Conservation (phyloP, 2,113 vertebrate species). For the Peromyscus polionotus region DNA sequence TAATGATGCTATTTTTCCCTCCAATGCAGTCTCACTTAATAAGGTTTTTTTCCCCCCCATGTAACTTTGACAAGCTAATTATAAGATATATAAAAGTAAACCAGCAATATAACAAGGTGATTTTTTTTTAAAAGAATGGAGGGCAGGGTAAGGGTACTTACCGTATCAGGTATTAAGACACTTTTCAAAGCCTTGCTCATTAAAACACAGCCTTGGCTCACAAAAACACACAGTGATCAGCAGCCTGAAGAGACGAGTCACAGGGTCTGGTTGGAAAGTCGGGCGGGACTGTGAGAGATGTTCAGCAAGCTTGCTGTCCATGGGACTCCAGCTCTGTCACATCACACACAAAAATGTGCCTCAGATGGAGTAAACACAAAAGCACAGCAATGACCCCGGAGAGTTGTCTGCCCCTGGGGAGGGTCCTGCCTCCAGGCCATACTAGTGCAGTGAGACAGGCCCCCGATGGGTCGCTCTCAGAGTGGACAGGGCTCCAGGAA, state of each 20-base stretch:
- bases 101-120: background rate
- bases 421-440: background rate
- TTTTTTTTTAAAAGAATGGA: constrained; percentile 50
- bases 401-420: background rate
- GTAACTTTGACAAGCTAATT: constrained; percentile 44
- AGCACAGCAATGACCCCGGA: background rate
- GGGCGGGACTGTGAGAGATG: background rate
- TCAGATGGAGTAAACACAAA: constrained; percentile 38
- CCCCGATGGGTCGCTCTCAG: background rate
- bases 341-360: background rate
- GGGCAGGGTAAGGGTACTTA: background rate
- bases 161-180: background rate
- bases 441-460: background rate
- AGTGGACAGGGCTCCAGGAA: background rate
- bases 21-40: constrained; percentile 14
- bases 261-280: constrained; percentile 18
- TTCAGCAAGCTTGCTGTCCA: background rate
- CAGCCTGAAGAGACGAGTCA: background rate
- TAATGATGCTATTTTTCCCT: constrained; percentile 41
- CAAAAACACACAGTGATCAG: constrained; percentile 18
- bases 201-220: constrained; percentile 12
- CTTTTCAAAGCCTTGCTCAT: constrained; percentile 47
- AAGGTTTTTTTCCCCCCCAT: background rate
- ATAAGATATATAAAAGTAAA: constrained; percentile 17
- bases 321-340: constrained; percentile 6